Evolutionary conservation across 2,113 vertebrate genomes (phyloP), one percentile per base, ranked within the genome.

Genomic region (Andinoacara biseriatus): DNA sequence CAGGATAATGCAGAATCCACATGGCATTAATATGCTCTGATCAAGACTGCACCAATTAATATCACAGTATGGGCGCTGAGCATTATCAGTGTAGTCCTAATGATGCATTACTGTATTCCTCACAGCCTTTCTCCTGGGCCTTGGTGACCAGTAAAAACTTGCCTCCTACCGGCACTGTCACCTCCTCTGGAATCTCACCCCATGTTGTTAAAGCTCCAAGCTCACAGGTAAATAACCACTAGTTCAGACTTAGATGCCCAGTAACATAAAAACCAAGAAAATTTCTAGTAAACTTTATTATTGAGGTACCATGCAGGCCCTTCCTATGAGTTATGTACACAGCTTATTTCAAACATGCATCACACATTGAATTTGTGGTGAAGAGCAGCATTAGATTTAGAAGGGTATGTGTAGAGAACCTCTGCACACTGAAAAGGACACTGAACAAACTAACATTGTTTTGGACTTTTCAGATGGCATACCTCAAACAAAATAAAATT

Each of bases 121-220:
- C 95, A 94, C 96, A 99, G 98, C 96, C 97, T 94, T 99, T 98
- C 96, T 99, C 98, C 93, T 99, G 98, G 98, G 98, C 98, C 93
- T 98, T 97, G 94, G 98, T 99, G 96, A 99, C 98, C 95, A 99
- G 98, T 98, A 99, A 99, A 97, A 99, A 99, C 96, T 96, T 99
- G 95, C 98, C 98, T 96, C 98, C 97, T 94, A 96, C 96, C 93
- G 98, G 98, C 94, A 96, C 97, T 93, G 97, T 97, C 94, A 92
- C 97, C 93, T 96, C 97, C 93, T 97, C 97, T 96, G 98, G 97
- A 96, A 96, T 99, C 92, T 95, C 98, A 89, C 97, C 97, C 92
- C 98, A 99, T 93, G 95, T 96, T 96, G 97, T 99, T 95, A 99
- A 99, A 97, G 98, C 96, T 93, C 95, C 97, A 94, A 97, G 96